Conservation (phyloP, 2,113 vertebrate genomes). For the Takifugu flavidus region DNA sequence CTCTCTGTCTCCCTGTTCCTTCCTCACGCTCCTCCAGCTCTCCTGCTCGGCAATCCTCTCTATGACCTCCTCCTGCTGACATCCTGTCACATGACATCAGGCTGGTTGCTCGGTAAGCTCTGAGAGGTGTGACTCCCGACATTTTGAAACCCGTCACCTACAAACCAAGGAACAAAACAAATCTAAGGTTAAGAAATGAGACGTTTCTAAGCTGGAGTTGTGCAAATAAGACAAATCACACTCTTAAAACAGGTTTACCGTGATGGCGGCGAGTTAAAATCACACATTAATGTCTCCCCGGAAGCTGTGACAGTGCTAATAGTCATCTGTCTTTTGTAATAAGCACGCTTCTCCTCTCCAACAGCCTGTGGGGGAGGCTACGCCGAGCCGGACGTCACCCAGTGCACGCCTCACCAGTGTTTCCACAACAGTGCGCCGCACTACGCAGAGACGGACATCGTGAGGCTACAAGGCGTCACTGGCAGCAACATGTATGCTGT, state of each 20-base stretch:
- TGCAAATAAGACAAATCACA: background rate
- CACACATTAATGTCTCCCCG: too few species aligned
- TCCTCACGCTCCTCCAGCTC: conserved; percentile 39
- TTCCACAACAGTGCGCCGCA: conserved; percentile 81
- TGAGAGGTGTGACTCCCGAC: conserved; percentile 43
- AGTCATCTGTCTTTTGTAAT: background rate
- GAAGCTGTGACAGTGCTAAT: background rate
- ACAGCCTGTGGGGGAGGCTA: conserved; percentile 81
- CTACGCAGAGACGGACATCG: conserved; percentile 83
- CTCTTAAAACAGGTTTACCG: too few species aligned
- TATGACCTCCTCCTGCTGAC: conserved; percentile 68
- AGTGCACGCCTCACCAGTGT: conserved; percentile 82
- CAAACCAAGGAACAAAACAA: too few species aligned
- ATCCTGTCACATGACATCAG: conserved; percentile 60
- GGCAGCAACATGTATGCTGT: conserved; percentile 86
- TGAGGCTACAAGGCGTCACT: conserved; percentile 82
- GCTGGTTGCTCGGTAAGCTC: conserved; percentile 63
- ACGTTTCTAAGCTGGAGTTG: background rate
- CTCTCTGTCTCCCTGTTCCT: conserved; percentile 16
- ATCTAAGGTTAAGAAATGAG: background rate
- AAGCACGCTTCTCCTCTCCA: background rate
- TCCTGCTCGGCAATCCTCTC: conserved; percentile 55
- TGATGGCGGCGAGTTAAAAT: too few species aligned
- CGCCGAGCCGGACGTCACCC: conserved; percentile 81
- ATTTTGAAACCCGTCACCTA: background rate